Conservation (phyloP, 2,888 invertebrate species). For the Acronicta leporina region DNA sequence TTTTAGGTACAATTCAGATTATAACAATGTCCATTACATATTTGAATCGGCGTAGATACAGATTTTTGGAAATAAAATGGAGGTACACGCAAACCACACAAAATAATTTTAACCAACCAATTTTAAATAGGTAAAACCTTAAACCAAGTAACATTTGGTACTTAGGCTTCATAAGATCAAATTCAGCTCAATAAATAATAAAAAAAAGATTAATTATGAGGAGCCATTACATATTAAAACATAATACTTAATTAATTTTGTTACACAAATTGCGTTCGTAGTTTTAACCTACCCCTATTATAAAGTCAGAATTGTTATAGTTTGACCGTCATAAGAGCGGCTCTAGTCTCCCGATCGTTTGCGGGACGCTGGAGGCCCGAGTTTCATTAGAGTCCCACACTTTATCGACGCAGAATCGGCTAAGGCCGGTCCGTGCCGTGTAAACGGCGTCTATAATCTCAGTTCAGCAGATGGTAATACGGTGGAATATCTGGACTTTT, state of each 20-base stretch:
- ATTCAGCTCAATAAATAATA: not conserved
- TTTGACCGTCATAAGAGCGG: no score
- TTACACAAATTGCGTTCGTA: slow-evolving; percentile 23
- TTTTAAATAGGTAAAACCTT: slow-evolving; percentile 7
- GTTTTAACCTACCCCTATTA: no score
- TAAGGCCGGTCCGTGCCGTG: no score
- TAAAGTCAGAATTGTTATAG: not conserved
- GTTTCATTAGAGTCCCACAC: no score
- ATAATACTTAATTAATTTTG: slow-evolving; percentile 20
- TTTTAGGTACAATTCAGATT: slow-evolving; percentile 14
- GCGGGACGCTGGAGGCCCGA: no score
- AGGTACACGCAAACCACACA: slow-evolving; percentile 30
- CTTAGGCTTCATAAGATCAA: slow-evolving; percentile 8
- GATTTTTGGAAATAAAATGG: slow-evolving; percentile 10
- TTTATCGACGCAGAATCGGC: no score
- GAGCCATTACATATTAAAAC: slow-evolving; percentile 14
- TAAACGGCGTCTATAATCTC: no score
- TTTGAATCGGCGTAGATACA: slow-evolving; percentile 18
- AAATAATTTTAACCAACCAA: slow-evolving; percentile 8
- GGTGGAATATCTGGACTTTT: no score
- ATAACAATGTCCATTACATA: slow-evolving; percentile 17
- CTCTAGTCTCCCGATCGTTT: no score
- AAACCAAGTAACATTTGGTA: slow-evolving; percentile 21
- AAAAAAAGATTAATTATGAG: slow-evolving; percentile 1
- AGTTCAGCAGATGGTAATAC: no score